phyloP scores from a whole-genome alignment of 2,888 invertebrate species.

The Apotomis betuletana region DNA sequence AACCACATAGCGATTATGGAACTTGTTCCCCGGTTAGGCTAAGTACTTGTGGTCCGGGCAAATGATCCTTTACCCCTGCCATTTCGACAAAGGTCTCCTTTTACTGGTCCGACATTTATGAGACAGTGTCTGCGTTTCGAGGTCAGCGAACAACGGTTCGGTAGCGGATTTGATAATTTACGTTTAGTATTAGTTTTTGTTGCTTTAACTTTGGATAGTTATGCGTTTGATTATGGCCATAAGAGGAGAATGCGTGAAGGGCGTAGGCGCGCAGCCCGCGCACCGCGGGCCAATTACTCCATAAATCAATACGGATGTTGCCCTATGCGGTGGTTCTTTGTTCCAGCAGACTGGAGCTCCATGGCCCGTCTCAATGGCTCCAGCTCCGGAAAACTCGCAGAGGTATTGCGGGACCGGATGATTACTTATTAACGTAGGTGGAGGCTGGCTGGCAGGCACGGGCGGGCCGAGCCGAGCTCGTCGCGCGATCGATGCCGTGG shows the following conservation, averaged over 20 bases:
- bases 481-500: slow-evolving; percentile 80
- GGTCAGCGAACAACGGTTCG: neutral
- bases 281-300: slow-evolving; percentile 78
- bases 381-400: slow-evolving; percentile 80
- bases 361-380: slow-evolving; percentile 77
- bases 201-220: slow-evolving; percentile 47
- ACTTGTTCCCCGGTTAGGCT: slow-evolving; percentile 54
- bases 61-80: slow-evolving; percentile 51
- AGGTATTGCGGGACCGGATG: slow-evolving; percentile 82
- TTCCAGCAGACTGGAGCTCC: slow-evolving; percentile 76
- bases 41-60: slow-evolving; percentile 52
- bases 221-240: slow-evolving; percentile 56
- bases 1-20: slow-evolving; percentile 50
- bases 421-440: slow-evolving; percentile 84
- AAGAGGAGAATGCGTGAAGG: slow-evolving; percentile 59
- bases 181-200: slow-evolving; percentile 12
- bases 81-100: slow-evolving; percentile 56
- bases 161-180: neutral
- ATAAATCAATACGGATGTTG: slow-evolving; percentile 79
- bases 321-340: slow-evolving; percentile 76
- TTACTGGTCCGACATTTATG: slow-evolving; percentile 52
- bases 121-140: slow-evolving; percentile 5
- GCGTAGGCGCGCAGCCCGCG: slow-evolving; percentile 66
- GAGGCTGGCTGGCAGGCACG: slow-evolving; percentile 76
- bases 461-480: slow-evolving; percentile 78